A percentile compares a stretch with the other conserved stretches of the same genome.
These are phyloP conservation scores for Prenolepis imparis DNA, from an alignment of 2,888 invertebrate genomes.

Conservation along the genomic window DNA sequence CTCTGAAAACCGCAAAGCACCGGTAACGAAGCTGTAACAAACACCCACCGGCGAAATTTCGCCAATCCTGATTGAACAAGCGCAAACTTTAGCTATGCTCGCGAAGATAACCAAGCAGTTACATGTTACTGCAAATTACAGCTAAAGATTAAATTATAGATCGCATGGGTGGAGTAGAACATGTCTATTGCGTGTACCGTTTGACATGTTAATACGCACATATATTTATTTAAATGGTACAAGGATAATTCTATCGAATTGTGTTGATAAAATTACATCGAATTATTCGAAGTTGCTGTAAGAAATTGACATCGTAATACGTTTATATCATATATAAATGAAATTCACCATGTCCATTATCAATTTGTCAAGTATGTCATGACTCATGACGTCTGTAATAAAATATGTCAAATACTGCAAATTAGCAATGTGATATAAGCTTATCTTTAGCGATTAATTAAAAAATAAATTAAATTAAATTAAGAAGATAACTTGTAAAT, in stretches of 20 bases:
- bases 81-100: slow-evolving; percentile 3
- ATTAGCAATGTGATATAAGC: neutral
- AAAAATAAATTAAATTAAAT: neutral
- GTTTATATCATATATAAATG: slow-evolving; percentile 13
- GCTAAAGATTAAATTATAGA: slow-evolving; percentile 41
- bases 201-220: neutral
- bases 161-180: slow-evolving; percentile 15
- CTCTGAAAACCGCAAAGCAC: slow-evolving; percentile 35
- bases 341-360: neutral
- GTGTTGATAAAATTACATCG: slow-evolving; percentile 1
- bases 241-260: slow-evolving; percentile 20
- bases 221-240: neutral
- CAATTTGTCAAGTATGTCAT: neutral
- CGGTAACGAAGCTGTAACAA: slow-evolving; percentile 40
- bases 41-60: slow-evolving; percentile 28
- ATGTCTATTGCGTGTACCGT: slow-evolving; percentile 10
- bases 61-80: slow-evolving; percentile 42
- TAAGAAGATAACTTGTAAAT: slow-evolving; percentile 21
- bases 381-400: neutral
- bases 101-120: slow-evolving; percentile 23
- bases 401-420: neutral
- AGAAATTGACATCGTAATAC: neutral
- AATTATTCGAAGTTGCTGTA: neutral
- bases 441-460: slow-evolving; percentile 16
- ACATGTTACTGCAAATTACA: slow-evolving; percentile 39